phyloP scores from a whole-genome alignment of 2,797 vertebrate species.

The Acestrorhynchus altus region DNA sequence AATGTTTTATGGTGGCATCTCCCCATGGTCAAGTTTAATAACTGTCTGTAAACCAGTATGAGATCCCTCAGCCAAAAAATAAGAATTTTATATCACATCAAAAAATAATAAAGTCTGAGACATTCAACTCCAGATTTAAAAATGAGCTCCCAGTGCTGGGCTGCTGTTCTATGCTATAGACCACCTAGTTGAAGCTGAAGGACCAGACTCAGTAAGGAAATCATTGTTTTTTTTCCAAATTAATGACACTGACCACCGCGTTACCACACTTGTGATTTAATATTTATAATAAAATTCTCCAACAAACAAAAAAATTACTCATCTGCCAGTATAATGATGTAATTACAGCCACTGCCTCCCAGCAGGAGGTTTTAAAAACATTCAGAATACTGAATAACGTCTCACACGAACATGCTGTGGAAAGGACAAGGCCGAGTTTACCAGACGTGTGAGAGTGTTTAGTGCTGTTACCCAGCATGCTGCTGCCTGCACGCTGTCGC shows the following conservation, averaged over 20 bases:
- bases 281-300: constrained; percentile 60
- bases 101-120: too few relatives aligned
- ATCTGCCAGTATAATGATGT: constrained; percentile 49
- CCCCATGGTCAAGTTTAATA: too few relatives aligned
- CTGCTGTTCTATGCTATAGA: too few relatives aligned
- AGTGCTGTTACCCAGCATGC: constrained; percentile 39
- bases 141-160: too few relatives aligned
- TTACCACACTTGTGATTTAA: constrained; percentile 64
- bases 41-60: too few relatives aligned
- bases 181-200: too few relatives aligned
- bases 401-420: constrained; percentile 57
- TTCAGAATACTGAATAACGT: constrained; percentile 58
- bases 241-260: constrained; percentile 34
- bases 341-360: constrained; percentile 52
- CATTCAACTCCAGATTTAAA: too few relatives aligned
- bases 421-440: constrained; percentile 49
- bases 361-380: constrained; percentile 47
- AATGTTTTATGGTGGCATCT: too few relatives aligned
- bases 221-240: neutral
- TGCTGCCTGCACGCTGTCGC: constrained; percentile 17
- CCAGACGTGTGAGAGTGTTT: constrained; percentile 42
- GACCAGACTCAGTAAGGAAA: too few relatives aligned
- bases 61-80: too few relatives aligned
- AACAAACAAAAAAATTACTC: constrained; percentile 36
- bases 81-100: too few relatives aligned